Base-by-base conservation (phyloP, 2,113 vertebrate species). In the Neogale vison region DNA sequence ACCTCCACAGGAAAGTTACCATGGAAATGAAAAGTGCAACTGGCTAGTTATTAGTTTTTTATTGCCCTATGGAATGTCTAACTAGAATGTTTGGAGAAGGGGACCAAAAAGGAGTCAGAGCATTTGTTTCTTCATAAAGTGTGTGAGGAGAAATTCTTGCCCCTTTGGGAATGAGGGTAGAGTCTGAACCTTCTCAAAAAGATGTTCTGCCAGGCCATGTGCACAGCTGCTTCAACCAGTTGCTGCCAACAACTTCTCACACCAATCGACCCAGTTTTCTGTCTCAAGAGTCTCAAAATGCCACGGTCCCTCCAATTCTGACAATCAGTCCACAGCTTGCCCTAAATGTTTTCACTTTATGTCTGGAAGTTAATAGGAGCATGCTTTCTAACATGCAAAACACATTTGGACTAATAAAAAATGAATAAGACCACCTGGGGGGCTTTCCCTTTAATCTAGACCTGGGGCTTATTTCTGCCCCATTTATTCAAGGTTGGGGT, bases 351-450 rank as follows among this genome's bases (percentile, higher is more conserved):
- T 97, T 98, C 96, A 72, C 79, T 98, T 97, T 96, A 95, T 91
- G 95, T 92, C 94, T 86, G n/a, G 86, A 93, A 98, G 95, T 97
- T 98, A 98, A 98, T 98, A 95, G 96, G 94, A 98, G 95, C 61
- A 96, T 86, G 74, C 88, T 97, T 90, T 93, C 94, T 93, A 97
- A 97, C 96, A 97, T 39, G 81, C 29, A 98, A 98, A 98, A 74
- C 96, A 98, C 97, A 98, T 98, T 98, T 98, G 96, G 96, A 74
- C 93, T 98, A 97, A 98, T 98, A 98, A 98, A 98, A 98, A 95
- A 98, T 98, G 97, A 96, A 98, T 98, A 98, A 97, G 95, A 94
- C 95, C 94, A 98, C 98, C 97, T 98, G 92, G 86, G 96, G 90
- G 71, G 71, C 87, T 61, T 88, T 98, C 92, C 96, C 93, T 98